phyloP scores from a whole-genome alignment of 92 coral and sea anemone genomes.

The Palythoa heliodiscus region DNA sequence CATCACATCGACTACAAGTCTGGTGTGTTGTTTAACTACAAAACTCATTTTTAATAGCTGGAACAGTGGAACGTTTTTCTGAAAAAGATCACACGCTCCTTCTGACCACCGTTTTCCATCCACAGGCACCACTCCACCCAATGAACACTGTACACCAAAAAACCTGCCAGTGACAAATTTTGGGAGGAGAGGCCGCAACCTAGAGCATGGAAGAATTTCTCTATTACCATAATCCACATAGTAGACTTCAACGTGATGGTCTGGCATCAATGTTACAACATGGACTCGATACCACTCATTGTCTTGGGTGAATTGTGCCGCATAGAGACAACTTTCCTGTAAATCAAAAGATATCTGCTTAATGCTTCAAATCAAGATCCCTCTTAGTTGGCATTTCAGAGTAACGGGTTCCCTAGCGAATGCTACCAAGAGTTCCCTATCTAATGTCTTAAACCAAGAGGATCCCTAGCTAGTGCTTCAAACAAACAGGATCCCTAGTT shows the following conservation, averaged over 20 bases:
- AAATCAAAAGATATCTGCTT: too few relatives aligned
- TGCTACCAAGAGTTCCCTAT: too few relatives aligned
- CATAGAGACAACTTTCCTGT: conserved; percentile 32
- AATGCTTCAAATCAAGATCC: too few relatives aligned
- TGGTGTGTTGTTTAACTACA: conserved; percentile 40
- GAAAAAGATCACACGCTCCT: conserved; percentile 66
- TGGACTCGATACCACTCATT: conserved; percentile 70
- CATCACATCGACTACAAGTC: conserved; percentile 58
- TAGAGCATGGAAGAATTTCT: conserved; percentile 48
- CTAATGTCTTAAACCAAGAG: too few relatives aligned
- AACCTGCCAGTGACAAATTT: conserved; percentile 41
- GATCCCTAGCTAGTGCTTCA: too few relatives aligned
- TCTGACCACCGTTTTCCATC: conserved; percentile 63
- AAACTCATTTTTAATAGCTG: conserved; percentile 42
- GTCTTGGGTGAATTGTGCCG: conserved; percentile 63
- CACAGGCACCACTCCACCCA: conserved; percentile 57
- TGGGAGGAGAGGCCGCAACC: conserved; percentile 57
- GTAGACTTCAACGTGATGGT: conserved; percentile 53
- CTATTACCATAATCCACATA: conserved; percentile 72
- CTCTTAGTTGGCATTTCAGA: too few relatives aligned
- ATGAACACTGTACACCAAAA: conserved; percentile 48
- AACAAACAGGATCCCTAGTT: too few relatives aligned
- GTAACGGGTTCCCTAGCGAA: too few relatives aligned
- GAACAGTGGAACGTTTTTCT: conserved; percentile 52
- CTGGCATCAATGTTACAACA: conserved; percentile 25